Conservation (phyloP, 2,888 invertebrate species). For the Tinea trinotella region DNA sequence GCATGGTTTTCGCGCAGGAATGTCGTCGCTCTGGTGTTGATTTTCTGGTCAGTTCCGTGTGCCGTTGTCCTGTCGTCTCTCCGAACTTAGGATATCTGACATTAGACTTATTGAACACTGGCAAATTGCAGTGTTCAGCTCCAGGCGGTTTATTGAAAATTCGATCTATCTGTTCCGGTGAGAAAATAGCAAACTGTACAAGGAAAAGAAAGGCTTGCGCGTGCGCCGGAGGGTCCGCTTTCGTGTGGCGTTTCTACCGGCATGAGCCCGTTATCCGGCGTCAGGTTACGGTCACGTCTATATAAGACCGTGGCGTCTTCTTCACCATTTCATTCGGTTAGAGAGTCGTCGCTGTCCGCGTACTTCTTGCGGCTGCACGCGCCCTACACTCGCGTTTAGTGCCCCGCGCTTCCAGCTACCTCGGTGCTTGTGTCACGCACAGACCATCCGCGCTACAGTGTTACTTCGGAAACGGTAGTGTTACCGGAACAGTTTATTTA, state of each 20-base stretch:
- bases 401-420: constrained; percentile 6
- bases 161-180: constrained; percentile 60
- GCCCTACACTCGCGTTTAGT: constrained; percentile 12
- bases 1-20: constrained; percentile 4
- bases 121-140: constrained; percentile 64
- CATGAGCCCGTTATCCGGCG: constrained; percentile 67
- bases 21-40: background rate
- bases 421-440: constrained; percentile 6
- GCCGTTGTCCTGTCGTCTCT: constrained; percentile 15
- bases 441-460: constrained; percentile 8
- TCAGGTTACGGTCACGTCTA: constrained; percentile 71
- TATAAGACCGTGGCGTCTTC: constrained; percentile 69
- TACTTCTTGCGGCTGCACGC: constrained; percentile 27
- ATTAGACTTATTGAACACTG: constrained; percentile 28
- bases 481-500: constrained; percentile 10
- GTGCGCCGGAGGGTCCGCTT: constrained; percentile 38
- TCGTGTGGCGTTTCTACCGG: constrained; percentile 39
- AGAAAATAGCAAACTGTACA: constrained; percentile 33
- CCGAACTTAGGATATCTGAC: constrained; percentile 4
- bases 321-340: constrained; percentile 71
- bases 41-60: background rate
- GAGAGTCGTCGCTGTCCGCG: constrained; percentile 51
- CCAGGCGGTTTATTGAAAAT: constrained; percentile 67
- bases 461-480: background rate
- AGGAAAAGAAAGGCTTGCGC: constrained; percentile 28